These are phyloP conservation scores for Cataglyphis livida DNA, from an alignment of 2,888 invertebrate genomes.

Conservation along the genomic window DNA sequence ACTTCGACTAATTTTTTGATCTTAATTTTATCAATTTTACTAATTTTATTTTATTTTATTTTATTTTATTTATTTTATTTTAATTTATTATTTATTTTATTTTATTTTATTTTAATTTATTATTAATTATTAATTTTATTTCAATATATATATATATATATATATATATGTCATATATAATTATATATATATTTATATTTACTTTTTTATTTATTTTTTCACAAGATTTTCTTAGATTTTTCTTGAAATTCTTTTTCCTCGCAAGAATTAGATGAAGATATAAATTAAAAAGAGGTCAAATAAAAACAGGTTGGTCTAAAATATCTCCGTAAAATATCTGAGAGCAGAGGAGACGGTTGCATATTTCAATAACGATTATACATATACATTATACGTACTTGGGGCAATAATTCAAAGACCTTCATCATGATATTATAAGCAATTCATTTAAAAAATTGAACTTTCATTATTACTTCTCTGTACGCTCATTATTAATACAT, in stretches of 20 bases:
- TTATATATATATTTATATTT: neutral
- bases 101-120: too few relatives aligned
- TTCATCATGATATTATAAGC: neutral
- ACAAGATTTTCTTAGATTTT: neutral
- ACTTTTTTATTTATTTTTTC: neutral
- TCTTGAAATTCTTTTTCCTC: neutral
- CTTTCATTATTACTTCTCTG: constrained; percentile 9
- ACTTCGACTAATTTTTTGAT: too few relatives aligned
- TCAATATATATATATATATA: too few relatives aligned
- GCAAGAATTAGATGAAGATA: constrained; percentile 6
- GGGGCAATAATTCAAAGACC: neutral
- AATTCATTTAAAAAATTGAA: neutral
- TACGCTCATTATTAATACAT: neutral
- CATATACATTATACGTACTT: too few relatives aligned
- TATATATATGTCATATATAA: too few relatives aligned
- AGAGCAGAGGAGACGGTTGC: neutral
- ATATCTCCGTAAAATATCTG: constrained; percentile 5
- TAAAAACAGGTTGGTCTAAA: neutral
- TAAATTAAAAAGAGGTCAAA: constrained; percentile 9
- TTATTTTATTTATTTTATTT: too few relatives aligned
- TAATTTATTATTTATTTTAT: too few relatives aligned
- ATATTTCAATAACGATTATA: neutral
- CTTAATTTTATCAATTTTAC: too few relatives aligned
- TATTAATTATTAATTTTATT: too few relatives aligned
- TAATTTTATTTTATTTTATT: too few relatives aligned